Base-by-base conservation (phyloP, 2,797 vertebrate species). In the Artibeus lituratus region DNA sequence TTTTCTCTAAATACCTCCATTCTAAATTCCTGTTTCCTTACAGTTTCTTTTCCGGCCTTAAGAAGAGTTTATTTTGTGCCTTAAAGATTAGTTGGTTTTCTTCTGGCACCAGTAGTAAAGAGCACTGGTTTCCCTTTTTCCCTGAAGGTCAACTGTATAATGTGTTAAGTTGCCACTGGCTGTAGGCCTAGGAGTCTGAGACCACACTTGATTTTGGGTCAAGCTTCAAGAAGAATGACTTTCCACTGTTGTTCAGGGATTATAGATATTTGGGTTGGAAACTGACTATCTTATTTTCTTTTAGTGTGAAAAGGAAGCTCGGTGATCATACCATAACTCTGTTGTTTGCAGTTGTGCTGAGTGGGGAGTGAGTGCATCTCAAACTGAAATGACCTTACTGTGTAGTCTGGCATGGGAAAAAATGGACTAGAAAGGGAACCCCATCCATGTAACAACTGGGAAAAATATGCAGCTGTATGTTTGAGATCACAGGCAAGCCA, bases 111-210 rank as follows among this genome's bases (percentile, higher is more conserved):
- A 51, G 83, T 82, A 89, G 53, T 91, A 37, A 37, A 96, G 59
- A 95, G 51, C 59, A 37, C 76, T 94, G 91, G 67, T 93, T 94
- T 95, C 70, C 76, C 62, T 87, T 96, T 94, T 91, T 74, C 95
- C 93, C 94, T 89, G 51, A 92, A 96, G 83, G 57, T 93, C 80
- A 90, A 51, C 95, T 94, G 51, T 89, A 32, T 57, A 93, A 51
- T 96, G 55, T 95, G 78, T 91, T 96, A 95, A 81, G 90, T 94
- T 97, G 91, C 91, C 86, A 87, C 86, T 97, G 94, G 94, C 93
- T 91, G 10, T 84, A 93, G 92, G 82, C 93, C 92, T 95, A 82
- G 42, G 74, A 94, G 39, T 94, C 95, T 80, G 87, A 84, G 73
- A 94, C 70, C 95, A 32, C 42, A 55, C 57, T 97, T 94, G 94